Conservation (phyloP, 1,140 invertebrate species). For the Trialeurodes vaporariorum region DNA sequence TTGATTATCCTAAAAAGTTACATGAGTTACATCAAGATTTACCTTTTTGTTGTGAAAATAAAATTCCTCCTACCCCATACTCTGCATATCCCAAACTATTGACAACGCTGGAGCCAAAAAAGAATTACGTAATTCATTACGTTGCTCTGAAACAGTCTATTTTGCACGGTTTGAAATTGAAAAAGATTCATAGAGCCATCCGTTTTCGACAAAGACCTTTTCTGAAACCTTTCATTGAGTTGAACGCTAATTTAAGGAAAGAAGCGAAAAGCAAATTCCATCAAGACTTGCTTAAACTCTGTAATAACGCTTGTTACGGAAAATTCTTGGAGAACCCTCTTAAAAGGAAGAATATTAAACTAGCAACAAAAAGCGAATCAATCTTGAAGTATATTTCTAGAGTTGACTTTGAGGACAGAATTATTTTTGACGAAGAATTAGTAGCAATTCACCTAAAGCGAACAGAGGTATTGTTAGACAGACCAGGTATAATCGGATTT, state of each 20-base stretch:
- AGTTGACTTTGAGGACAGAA: not conserved
- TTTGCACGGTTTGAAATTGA: not conserved
- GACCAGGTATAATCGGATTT: not conserved
- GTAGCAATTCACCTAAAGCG: not conserved
- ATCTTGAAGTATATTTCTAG: not conserved
- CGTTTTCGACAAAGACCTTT: conserved; percentile 28
- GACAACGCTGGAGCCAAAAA: conserved; percentile 22
- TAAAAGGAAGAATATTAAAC: not conserved
- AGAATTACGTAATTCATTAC: conserved; percentile 6
- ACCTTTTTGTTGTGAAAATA: not conserved
- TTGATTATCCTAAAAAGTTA: conserved; percentile 3
- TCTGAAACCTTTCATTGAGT: not conserved
- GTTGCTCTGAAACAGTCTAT: not conserved
- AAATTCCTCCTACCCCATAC: conserved; percentile 5
- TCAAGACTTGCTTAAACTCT: not conserved
- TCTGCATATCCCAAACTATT: conserved; percentile 27
- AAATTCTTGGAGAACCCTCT: not conserved
- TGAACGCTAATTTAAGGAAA: not conserved
- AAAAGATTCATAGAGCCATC: conserved; percentile 25
- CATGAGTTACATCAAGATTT: conserved; percentile 2
- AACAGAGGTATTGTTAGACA: not conserved
- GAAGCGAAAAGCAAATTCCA: not conserved
- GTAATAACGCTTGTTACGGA: not conserved
- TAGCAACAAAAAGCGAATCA: not conserved
- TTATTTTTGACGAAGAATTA: not conserved